Evolutionary conservation across 23 tunicate genomes (phyloP).

Genomic region (Ascidia mentula): DNA sequence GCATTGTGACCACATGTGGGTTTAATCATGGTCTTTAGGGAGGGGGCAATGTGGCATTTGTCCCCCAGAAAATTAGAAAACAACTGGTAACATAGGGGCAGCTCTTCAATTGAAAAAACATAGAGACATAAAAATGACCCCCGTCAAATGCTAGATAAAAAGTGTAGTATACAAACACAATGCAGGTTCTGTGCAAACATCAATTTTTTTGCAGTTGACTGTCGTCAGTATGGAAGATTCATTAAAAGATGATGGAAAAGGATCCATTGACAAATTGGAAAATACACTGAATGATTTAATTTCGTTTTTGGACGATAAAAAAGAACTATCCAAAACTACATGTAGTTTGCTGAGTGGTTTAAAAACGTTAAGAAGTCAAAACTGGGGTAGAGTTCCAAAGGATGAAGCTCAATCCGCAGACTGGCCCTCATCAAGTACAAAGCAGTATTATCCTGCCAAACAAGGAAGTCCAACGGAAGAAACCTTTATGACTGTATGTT

Average conservation of each 20-base stretch:
- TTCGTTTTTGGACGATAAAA: background rate
- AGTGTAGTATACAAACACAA: no score
- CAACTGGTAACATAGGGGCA: no score
- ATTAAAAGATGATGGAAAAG: constrained; percentile 37
- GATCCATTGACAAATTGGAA: constrained; percentile 33
- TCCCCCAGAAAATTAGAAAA: no score
- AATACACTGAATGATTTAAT: constrained; percentile 19
- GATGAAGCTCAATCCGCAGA: constrained; percentile 10
- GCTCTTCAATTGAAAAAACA: no score
- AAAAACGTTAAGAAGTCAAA: constrained; percentile 19
- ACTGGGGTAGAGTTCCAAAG: constrained; percentile 49
- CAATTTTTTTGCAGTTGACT: constrained; percentile 37
- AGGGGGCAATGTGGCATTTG: no score
- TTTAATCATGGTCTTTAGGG: no score
- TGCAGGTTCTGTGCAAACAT: no score
- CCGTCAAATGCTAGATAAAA: no score
- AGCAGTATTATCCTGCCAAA: constrained; percentile 11
- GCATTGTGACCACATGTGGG: no score
- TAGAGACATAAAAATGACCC: no score
- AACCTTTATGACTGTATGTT: constrained; percentile 30
- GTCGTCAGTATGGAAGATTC: constrained; percentile 41
- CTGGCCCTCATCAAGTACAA: background rate
- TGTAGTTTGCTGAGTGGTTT: constrained; percentile 18
- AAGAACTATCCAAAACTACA: constrained; percentile 11
- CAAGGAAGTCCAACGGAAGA: constrained; percentile 12